Percentiles rank a stretch among this genome's conserved stretches.
Conservation (phyloP, 2,888 invertebrate species). For the Nipponacmea schrenckii region DNA sequence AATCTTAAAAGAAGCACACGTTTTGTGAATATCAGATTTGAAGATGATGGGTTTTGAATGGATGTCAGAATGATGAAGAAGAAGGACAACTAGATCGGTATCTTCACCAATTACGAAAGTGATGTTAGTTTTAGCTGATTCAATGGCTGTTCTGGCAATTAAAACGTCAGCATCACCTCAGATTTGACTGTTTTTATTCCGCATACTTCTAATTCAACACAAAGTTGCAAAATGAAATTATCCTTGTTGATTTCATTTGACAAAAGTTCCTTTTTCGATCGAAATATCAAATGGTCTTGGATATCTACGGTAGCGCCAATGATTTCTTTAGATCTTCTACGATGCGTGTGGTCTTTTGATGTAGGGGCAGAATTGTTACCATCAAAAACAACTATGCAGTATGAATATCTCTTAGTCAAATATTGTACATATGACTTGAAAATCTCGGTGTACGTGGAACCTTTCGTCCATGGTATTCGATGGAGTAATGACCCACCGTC, state of each 20-base stretch:
- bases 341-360: conserved; percentile 25
- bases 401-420: conserved; percentile 1
- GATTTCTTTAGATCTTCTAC: conserved; percentile 4
- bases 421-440: conserved; percentile 16
- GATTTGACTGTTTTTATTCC: too few species aligned
- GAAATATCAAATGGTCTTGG: not conserved
- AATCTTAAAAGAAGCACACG: too few species aligned
- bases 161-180: too few species aligned
- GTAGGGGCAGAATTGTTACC: conserved; percentile 25
- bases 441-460: conserved; percentile 22
- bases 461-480: conserved; percentile 27
- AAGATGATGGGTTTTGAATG: too few species aligned
- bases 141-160: too few species aligned
- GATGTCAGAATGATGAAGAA: too few species aligned
- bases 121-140: too few species aligned
- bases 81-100: too few species aligned
- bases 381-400: conserved; percentile 26
- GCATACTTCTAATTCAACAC: too few species aligned
- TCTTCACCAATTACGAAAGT: too few species aligned
- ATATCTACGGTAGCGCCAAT: not conserved
- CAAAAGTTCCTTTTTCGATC: not conserved
- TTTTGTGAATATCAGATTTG: too few species aligned
- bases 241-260: not conserved
- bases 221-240: not conserved
- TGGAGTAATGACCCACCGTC: conserved; percentile 33